phyloP scores from a whole-genome alignment of 2,113 vertebrate species.

The Anser brachyrhynchus region DNA sequence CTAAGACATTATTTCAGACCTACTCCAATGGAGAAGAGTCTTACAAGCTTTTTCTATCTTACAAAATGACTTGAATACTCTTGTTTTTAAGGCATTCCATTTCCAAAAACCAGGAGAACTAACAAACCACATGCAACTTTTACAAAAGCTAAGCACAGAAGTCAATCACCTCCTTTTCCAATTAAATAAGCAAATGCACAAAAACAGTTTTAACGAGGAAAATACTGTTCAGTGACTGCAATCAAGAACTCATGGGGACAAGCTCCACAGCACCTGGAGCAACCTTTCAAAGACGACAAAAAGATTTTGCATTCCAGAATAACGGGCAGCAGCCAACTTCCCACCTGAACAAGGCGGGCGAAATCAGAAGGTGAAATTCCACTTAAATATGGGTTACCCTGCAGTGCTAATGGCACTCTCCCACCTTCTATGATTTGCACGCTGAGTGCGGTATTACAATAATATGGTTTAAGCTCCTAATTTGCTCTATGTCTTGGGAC shows the following conservation, averaged over 20 bases:
- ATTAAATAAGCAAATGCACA: background rate
- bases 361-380: background rate
- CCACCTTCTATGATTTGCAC: background rate
- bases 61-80: background rate
- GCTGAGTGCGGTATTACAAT: background rate
- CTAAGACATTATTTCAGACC: background rate
- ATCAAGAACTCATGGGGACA: background rate
- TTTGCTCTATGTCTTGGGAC: background rate
- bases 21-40: background rate
- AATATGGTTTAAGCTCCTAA: background rate
- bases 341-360: background rate
- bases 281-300: too few species aligned
- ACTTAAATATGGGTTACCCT: background rate
- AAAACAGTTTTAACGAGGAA: background rate
- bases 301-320: background rate
- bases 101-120: background rate
- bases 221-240: background rate
- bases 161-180: background rate
- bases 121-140: background rate
- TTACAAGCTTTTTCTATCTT: background rate
- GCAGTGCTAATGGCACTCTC: too few species aligned
- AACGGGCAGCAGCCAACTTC: background rate
- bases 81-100: background rate
- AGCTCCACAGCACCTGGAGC: background rate
- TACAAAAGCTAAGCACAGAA: background rate